Base-by-base conservation (phyloP, 1,140 invertebrate genomes). In the Cotesia vestalis region DNA sequence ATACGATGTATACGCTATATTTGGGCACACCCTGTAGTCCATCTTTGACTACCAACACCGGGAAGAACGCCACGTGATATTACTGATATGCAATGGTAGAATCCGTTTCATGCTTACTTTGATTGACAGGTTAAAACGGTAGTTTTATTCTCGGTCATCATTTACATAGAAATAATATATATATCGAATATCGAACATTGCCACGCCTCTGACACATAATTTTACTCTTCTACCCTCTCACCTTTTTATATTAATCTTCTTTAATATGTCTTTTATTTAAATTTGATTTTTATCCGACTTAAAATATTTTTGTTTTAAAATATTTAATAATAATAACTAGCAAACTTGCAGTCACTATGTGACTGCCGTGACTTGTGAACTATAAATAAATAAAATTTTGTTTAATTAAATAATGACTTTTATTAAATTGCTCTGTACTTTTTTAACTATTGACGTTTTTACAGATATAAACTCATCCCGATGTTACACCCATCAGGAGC, bases 121-220 rank as follows among this genome's bases (percentile, higher is more conserved):
- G 73, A 74, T 76, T 76, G 72, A 76, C 73, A 74, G 75, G 75
- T 74, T 74, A 66, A 73, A 75, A 76, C 72, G 72, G 72, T 69
- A 76, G 72, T 76, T 74, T 72, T 34, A 73, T 73, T 72, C 66
- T 60, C 66, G 70, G 69, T 71, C 73, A 75, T 75, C 66, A 75
- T 75, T 75, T 69, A 71, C 73, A 75, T 75, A 64, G 57, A 27
- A 27, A 27, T 27, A 27, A 27, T 27, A 27, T 27, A 27, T 17
- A 27, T 27, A 27, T 27, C 27, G 27, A 27, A 27, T 27, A 27
- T 27, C 27, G 27, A 17, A 59, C 59, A 55, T 55, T 14, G 34
- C 27, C 62, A 75, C 67, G 67, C 68, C 72, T 51, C 60, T 51
- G 5, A 46, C 40, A 46, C 40, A 46, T 11, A 2, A 46, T 46